Base-by-base conservation (phyloP, 2,888 invertebrate genomes). In the Amphipyra tragopoginis region DNA sequence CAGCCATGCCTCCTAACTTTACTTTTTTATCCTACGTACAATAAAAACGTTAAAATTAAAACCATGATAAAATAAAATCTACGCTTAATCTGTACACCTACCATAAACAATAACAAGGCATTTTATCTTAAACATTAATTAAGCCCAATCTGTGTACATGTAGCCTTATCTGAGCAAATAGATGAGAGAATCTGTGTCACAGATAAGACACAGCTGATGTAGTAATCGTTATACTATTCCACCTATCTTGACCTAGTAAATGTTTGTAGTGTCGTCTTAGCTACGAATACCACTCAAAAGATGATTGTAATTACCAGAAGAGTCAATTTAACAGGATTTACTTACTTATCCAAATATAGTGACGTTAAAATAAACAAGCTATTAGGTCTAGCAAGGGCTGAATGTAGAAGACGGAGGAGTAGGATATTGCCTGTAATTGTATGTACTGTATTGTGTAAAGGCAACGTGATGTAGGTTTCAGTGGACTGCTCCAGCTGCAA, bases 201-300 rank as follows among this genome's bases (percentile, higher is more conserved):
- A 42, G 73, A 70, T 73, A 73, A 76, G 5, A 13, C 53, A 57
- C 75, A 70, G 71, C 71, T 75, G 71, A 64, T 71, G 65, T 44
- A 29, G 58, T 38, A 65, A 59, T 51, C 44, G 11, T 44, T 63
- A 56, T 74, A 69, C 21, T 13, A 36, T 45, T 43, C 2, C n/a
- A 29, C 4, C 44, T 50, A 52, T 33, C 10, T 39, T 45, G 64
- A 40, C 52, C 55, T 54, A 73, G 53, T 73, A 33, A 49, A 50
- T 21, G 14, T 50, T 42, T 48, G 33, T 26, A 5, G 33, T 13
- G 7, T 21, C 5, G 6, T 21, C n/a, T 39, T 43, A 29, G 29
- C 36, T 36, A 69, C 13, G 21, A 5, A 29, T 5, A 29, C 29
- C 29, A 29, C 7, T 29, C 29, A 29, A 29, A 29, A 7, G 29